Evolutionary conservation across 2,888 invertebrate species (phyloP).

Genomic region (Dryobotodes eremita): DNA sequence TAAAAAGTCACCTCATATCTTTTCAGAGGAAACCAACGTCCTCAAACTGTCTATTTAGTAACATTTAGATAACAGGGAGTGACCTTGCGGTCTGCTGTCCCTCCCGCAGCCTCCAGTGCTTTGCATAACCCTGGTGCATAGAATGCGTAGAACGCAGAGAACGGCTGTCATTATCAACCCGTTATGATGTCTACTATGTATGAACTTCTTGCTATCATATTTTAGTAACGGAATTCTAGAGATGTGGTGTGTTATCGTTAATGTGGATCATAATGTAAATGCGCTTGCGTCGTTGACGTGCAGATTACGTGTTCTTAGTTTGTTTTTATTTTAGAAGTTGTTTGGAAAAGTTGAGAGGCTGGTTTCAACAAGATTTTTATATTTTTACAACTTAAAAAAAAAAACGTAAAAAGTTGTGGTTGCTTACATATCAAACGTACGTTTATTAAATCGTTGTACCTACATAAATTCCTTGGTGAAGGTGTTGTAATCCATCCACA

Average conservation of each 20-base stretch:
- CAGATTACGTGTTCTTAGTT: conserved; percentile 14
- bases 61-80: conserved; percentile 64
- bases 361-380: not conserved
- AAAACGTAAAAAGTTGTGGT: not conserved
- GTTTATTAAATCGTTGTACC: not conserved
- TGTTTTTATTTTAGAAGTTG: conserved; percentile 5
- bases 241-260: conserved; percentile 47
- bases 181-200: conserved; percentile 62
- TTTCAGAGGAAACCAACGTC: conserved; percentile 2
- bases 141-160: conserved; percentile 42
- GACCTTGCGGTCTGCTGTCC: conserved; percentile 69
- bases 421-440: not conserved
- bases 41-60: conserved; percentile 42
- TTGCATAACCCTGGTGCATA: conserved; percentile 73
- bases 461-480: not conserved
- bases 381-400: not conserved
- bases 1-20: not conserved
- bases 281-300: conserved; percentile 33
- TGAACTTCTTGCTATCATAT: conserved; percentile 64
- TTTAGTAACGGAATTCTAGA: conserved; percentile 66
- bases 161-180: conserved; percentile 67
- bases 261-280: conserved; percentile 58
- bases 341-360: not conserved
- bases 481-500: conserved; percentile 18
- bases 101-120: conserved; percentile 63